These are phyloP conservation scores for Metopolophium dirhodum DNA, from an alignment of 1,140 invertebrate genomes.

Conservation along the genomic window DNA sequence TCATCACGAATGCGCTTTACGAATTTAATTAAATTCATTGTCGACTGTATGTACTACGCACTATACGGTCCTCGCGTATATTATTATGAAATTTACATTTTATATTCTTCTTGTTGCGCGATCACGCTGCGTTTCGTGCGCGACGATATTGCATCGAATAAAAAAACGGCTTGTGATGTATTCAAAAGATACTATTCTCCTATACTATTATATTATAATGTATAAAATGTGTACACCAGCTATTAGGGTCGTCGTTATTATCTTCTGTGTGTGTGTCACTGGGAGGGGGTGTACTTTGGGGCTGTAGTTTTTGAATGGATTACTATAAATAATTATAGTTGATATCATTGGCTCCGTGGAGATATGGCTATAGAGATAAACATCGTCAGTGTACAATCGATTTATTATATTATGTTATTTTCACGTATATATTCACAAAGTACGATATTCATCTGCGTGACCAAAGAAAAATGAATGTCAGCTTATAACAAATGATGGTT, in stretches of 20 bases:
- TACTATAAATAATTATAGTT: not conserved
- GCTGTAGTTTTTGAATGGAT: not conserved
- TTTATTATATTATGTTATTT: not conserved
- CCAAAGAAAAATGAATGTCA: not conserved
- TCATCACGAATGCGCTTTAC: slow-evolving; percentile 1
- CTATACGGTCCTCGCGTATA: not conserved
- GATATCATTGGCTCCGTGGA: not conserved
- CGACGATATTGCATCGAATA: not conserved
- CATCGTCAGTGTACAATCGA: not conserved
- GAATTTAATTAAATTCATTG: slow-evolving; percentile 26
- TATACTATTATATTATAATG: not conserved
- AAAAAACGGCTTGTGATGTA: slow-evolving; percentile 15
- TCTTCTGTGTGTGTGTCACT: not conserved
- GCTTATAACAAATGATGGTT: not conserved
- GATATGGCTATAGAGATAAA: not conserved
- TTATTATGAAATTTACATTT: not conserved
- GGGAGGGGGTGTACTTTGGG: not conserved
- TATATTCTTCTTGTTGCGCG: not conserved
- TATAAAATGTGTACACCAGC: not conserved
- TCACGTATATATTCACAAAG: not conserved
- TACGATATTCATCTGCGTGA: not conserved
- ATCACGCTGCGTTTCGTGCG: not conserved
- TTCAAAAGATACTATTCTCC: not conserved
- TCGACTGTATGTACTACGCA: not conserved
- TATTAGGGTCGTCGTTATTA: not conserved